Evolutionary conservation across 2,888 invertebrate species (phyloP), one percentile per base, ranked within the genome.

Genomic region (Panorpa germanica): DNA sequence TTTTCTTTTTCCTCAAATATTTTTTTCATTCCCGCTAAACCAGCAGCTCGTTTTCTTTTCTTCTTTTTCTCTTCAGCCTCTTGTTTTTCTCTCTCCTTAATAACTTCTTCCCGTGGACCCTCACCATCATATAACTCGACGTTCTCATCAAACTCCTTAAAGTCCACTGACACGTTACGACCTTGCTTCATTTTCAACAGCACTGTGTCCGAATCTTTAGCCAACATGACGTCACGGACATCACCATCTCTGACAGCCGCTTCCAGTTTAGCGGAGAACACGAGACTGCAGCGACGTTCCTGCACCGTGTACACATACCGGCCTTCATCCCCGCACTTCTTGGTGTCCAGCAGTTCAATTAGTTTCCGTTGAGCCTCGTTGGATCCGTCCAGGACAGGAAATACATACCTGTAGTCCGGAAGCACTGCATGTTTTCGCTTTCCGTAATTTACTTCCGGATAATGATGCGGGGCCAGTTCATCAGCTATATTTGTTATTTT

Each of bases 1-100:
- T 59, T 65, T 47, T 77, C 76, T 49, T 77, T 78, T 30, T 71
- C 75, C 53, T 80, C 78, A 49, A 80, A 80, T 41, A 78, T 70
- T 54, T 71, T 71, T 39, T 68, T 66, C 50, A 67, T 63, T 29
- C 65, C 61, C 28, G 65, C 70, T 13, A 76, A 46, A 27, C 70
- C 65, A 40, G 69, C 64, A n/a, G 67, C 62, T 32, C 67, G 57
- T 45, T 70, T 70, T 27, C 66, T 58, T 40, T 64, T 66, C 35
- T 59, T 59, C 39, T 59, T 63, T 37, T 49, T 60, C 25, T 59
- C 58, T 40, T 65, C 62, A 5, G 60, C 44, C 42, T 68, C 65
- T 41, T 60, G 56, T 5, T 50, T 54, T 49, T 67, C 69, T 23
- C 70, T 63, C 35, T 65, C 65, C 39, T 60, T 63, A 2, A 75